Evolutionary conservation across 2,113 vertebrate species (phyloP), one percentile per base, ranked within the genome.

Genomic region (Oryzias woworae): DNA sequence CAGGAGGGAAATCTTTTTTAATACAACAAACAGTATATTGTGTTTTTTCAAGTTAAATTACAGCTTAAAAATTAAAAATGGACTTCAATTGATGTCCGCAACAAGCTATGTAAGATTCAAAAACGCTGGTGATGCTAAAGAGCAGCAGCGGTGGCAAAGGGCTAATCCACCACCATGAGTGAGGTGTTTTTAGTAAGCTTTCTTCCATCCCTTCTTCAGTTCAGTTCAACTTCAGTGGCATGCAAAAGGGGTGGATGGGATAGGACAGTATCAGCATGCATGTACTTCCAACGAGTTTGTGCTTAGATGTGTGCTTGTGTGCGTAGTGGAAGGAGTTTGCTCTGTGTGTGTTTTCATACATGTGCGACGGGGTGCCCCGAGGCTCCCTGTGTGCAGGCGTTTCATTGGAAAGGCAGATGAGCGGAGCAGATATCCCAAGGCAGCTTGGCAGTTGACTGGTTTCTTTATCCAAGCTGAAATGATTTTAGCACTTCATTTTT

Each of bases 401-500:
- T 90, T 88, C 77, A 85, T 81, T 85, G 83, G 87, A 87, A 88
- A 90, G 84, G 91, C 92, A 93, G 94, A 94, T 92, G 93, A 95
- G 93, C 88, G 85, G 87, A 89, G 86, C 87, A 85, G 92, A 95
- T 95, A 93, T 92, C 93, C 86, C 81, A 88, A 88, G 94, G 95
- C 82, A 26, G 55, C 75, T 77, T 83, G 82, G 77, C 82, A 85
- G 88, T 62, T 62, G 74, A 78, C 67, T 78, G 87, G 77, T 88
- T 88, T 88, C 78, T 92, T 93, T 93, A 95, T 93, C 91, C 92
- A 93, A 95, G 92, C 90, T 92, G 91, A 95, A 97, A 97, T 92
- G 92, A 95, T 96, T 92, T 92, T 84, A 86, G 85, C 85, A 81
- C 82, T 85, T 80, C 78, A 12, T 71, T 89, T 92, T 85, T 95